Percentiles rank a stretch among this genome's conserved stretches.
Conservation (phyloP, 1,140 invertebrate genomes). For the Hermatobates lingyangjiaoensis region DNA sequence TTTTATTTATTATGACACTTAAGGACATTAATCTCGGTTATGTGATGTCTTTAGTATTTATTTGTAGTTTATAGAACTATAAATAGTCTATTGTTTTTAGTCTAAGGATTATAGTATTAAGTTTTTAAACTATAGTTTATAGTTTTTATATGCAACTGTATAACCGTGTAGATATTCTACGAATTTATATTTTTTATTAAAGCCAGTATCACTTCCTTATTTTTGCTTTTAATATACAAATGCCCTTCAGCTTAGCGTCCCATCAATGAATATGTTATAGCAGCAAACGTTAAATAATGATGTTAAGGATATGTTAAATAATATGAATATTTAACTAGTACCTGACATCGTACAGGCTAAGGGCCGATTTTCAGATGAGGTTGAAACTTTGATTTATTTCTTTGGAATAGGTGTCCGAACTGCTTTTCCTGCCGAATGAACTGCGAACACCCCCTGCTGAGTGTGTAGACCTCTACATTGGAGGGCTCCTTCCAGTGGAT, state of each 20-base stretch:
- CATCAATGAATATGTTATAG: not conserved
- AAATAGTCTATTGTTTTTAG: too few species aligned
- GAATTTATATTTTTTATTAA: too few species aligned
- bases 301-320: not conserved
- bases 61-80: too few species aligned
- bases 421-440: conserved; percentile 3
- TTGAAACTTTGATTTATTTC: not conserved
- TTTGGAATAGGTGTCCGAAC: not conserved
- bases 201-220: too few species aligned
- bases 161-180: too few species aligned
- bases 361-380: not conserved
- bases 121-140: too few species aligned
- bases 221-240: not conserved
- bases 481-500: conserved; percentile 4
- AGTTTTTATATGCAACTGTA: too few species aligned
- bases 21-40: too few species aligned
- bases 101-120: too few species aligned
- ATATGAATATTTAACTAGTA: not conserved
- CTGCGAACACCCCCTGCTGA: not conserved
- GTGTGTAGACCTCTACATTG: not conserved
- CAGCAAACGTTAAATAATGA: not conserved
- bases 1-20: too few species aligned
- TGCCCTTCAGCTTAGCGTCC: not conserved
- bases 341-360: not conserved
- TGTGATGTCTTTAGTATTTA: too few species aligned